Conservation (phyloP, 2,888 invertebrate genomes). For the Euplagia quadripunctaria region DNA sequence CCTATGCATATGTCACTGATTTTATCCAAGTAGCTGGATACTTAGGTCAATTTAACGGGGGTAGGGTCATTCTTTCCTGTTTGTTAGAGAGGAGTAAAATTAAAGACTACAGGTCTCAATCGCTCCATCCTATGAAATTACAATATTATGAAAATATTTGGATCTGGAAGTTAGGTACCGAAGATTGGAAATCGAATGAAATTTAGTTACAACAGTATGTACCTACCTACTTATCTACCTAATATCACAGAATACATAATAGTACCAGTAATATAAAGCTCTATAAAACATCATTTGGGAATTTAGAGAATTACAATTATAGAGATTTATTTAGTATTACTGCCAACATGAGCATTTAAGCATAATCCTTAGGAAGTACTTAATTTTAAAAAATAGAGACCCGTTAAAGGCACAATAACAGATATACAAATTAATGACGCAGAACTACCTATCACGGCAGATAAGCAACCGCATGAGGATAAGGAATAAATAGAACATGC, state of each 20-base stretch:
- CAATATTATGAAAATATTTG: background rate
- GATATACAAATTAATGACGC: background rate
- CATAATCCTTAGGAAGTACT: background rate
- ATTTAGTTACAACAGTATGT: too few relatives aligned
- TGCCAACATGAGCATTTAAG: background rate
- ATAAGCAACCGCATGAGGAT: constrained; percentile 7
- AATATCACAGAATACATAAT: too few relatives aligned
- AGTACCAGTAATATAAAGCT: too few relatives aligned
- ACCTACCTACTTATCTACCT: too few relatives aligned
- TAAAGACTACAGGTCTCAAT: background rate
- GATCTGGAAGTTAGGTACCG: background rate
- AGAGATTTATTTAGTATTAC: too few relatives aligned
- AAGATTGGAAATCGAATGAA: too few relatives aligned
- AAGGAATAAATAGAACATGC: constrained; percentile 6
- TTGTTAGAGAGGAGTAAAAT: background rate
- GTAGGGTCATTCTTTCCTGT: too few relatives aligned
- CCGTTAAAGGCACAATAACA: background rate
- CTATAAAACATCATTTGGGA: too few relatives aligned
- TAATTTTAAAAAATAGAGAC: background rate
- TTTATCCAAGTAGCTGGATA: background rate
- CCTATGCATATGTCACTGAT: background rate
- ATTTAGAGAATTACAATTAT: too few relatives aligned
- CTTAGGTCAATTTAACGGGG: background rate
- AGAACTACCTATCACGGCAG: background rate
- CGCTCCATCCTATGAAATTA: background rate